These are phyloP conservation scores for Iselma pallidipennis DNA, from an alignment of 2,888 invertebrate species.

Conservation along the genomic window DNA sequence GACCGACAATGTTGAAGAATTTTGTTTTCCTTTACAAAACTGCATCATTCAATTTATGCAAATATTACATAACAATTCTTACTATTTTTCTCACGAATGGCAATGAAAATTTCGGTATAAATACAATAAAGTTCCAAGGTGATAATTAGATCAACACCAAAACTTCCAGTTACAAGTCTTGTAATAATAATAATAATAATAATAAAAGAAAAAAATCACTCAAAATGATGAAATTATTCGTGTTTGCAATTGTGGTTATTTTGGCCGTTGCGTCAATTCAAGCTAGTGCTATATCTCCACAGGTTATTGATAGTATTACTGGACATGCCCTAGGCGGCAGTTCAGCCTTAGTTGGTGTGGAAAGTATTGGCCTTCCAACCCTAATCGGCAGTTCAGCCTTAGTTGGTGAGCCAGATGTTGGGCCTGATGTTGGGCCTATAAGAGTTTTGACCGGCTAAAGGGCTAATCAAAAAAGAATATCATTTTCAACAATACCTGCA, in stretches of 20 bases:
- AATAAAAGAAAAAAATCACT: too few relatives aligned
- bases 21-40: not conserved
- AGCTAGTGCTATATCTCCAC: conserved; percentile 2
- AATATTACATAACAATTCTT: not conserved
- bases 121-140: not conserved
- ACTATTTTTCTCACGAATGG: not conserved
- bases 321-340: too few relatives aligned
- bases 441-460: too few relatives aligned
- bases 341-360: conserved; percentile 5
- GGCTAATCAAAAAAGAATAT: too few relatives aligned
- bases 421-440: too few relatives aligned
- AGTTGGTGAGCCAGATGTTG: not conserved
- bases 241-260: conserved; percentile 7
- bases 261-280: conserved; percentile 9
- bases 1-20: not conserved
- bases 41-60: not conserved
- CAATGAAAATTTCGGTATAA: not conserved
- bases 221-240: conserved; percentile 16
- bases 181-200: too few relatives aligned
- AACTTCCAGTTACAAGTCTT: too few relatives aligned
- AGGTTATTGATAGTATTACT: too few relatives aligned
- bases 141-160: not conserved
- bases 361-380: not conserved
- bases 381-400: not conserved
- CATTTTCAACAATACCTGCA: too few relatives aligned